Base-by-base conservation (phyloP, 2,888 invertebrate genomes). In the Encarsia formosa region DNA sequence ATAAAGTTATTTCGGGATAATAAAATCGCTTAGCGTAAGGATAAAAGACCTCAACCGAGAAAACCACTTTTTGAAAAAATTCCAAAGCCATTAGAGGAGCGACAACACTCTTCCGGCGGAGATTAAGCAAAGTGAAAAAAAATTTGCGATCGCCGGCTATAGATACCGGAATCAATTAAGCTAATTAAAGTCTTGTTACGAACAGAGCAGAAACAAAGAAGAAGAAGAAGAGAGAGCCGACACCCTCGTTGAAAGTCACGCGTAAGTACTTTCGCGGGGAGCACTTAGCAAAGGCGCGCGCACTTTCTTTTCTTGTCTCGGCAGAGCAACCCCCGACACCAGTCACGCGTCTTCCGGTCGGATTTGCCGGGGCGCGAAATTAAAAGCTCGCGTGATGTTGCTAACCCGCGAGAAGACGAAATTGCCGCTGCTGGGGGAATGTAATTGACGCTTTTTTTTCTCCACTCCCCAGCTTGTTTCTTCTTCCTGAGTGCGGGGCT, bases 161-260 rank as follows among this genome's bases (percentile, higher is more conserved):
- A 54, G 34, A 31, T 34, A 39, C 35, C 42, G 32, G 44, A 56
- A 52, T 56, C 56, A 56, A 49, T 56, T 56, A 52, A 52, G 49
- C 49, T 49, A 49, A 52, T 56, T 56, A 52, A 49, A 52, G 49
- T 47, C 52, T 52, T 44, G 49, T 56, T 52, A 50, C 39, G 47
- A 47, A 19, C 43, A 49, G 23, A 42, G 31, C 37, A n/a, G 39
- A 31, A 23, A 49, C 41, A 54, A 49, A 46, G 40, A 20, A 15
- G 39, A 11, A 19, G 39, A 18, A 35, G 31, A 16, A 37, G 32
- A 6, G 44, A 19, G 26, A 29, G 31, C 3, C 39, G 38, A 16
- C 34, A 16, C 34, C 16, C 38, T 46, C 40, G 45, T 45, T 53
- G 41, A 49, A 53, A 49, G 41, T 41, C 40, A 31, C 24, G 19